Evolutionary conservation across 2,888 invertebrate species (phyloP).

Genomic region (Xestoiulus laeticollis): DNA sequence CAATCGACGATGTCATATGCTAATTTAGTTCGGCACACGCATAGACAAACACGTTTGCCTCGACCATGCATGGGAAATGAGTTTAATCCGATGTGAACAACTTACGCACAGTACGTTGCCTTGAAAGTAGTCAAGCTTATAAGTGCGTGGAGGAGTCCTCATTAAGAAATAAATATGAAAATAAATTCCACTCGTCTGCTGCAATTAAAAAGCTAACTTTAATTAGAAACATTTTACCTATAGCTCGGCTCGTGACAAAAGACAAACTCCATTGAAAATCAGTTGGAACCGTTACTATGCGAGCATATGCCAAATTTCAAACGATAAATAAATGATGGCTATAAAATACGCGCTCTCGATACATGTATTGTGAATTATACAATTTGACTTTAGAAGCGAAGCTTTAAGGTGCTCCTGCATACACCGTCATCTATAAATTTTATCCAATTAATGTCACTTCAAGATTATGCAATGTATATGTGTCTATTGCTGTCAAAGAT

Average conservation of each 20-base stretch:
- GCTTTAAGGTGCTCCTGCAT: no score
- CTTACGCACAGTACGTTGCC: not conserved
- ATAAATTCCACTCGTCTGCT: conserved; percentile 9
- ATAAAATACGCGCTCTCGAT: no score
- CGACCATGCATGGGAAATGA: not conserved
- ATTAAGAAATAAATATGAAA: conserved; percentile 9
- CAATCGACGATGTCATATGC: conserved; percentile 9
- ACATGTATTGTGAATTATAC: not conserved
- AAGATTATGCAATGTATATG: no score
- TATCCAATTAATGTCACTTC: no score
- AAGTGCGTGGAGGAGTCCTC: not conserved
- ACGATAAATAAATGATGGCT: no score
- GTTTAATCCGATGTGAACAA: conserved; percentile 9
- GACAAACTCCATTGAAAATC: not conserved
- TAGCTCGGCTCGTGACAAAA: not conserved
- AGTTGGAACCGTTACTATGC: not conserved
- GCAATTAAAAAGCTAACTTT: conserved; percentile 9
- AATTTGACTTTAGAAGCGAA: no score
- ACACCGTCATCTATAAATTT: no score
- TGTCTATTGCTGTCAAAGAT: no score
- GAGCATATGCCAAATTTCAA: not conserved
- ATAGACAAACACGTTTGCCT: not conserved
- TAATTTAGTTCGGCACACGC: not conserved
- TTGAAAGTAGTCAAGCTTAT: not conserved
- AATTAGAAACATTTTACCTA: not conserved